Base-by-base conservation (phyloP, 1,140 invertebrate genomes). In the Anagrus nilaparvatae region DNA sequence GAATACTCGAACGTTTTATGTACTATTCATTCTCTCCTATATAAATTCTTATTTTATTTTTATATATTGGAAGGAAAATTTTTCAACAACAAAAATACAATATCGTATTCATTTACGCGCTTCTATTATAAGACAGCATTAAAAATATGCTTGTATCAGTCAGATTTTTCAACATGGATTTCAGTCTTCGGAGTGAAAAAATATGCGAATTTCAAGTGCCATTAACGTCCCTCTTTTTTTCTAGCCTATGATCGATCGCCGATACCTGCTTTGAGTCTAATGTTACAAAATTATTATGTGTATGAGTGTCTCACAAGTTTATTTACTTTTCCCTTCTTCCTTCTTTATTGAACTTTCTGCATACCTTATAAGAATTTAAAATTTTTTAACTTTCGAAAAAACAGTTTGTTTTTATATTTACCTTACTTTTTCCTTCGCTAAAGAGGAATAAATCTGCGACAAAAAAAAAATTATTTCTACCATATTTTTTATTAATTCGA, bases 1-100 rank as follows among this genome's bases (percentile, higher is more conserved):
- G 47, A n/a, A 38, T 48, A 49, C 40, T 45, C 41, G 34, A 55
- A 50, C 53, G 50, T 55, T n/a, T n/a, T n/a, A n/a, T n/a, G n/a
- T n/a, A n/a, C n/a, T 43, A 52, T 52, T 52, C 51, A 53, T 53
- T 50, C 47, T 27, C 31, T 43, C 37, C 23, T 44, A 23, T 20
- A 21, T 31, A 21, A 21, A 28, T 21, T 29, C 32, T 31, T 27
- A 9, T 27, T 10, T 7, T 34, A 12, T 20, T 6, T 35, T 13
- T 20, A n/a, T 13, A n/a, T 35, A 54, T 52, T 52, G 44, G 47
- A 52, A 27, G 14, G 27, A 19, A 40, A 34, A 47, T 46, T 42
- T 48, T 36, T 42, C 40, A 37, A 32, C 27, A 20, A 13, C 14
- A 33, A 30, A 37, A 23, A 29, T 25, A 37, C 12, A 17, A 31